phyloP scores from a whole-genome alignment of 2,888 invertebrate genomes.

The Reticulitermes lucifugus region DNA sequence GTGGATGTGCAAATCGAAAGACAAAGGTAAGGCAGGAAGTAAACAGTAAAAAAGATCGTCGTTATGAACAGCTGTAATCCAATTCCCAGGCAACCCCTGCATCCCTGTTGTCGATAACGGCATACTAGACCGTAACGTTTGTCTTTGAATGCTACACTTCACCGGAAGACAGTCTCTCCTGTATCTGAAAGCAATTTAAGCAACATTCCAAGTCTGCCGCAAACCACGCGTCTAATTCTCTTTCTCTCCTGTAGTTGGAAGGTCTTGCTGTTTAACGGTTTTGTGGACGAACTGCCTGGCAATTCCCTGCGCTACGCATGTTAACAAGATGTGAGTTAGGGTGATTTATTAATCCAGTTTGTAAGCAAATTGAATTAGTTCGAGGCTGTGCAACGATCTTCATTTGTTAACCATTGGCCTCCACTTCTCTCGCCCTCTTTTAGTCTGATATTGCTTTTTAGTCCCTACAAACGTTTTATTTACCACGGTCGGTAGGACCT shows the following conservation, averaged over 20 bases:
- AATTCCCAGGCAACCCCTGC: no score
- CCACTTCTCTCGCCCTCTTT: background rate
- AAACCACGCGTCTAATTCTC: slow-evolving; percentile 6
- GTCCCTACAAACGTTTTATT: background rate
- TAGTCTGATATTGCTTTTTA: background rate
- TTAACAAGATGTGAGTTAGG: slow-evolving; percentile 12
- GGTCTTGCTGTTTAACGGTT: background rate
- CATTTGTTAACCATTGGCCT: background rate
- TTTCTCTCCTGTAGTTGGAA: background rate
- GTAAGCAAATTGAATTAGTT: slow-evolving; percentile 23
- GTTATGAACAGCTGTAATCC: no score
- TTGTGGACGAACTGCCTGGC: background rate
- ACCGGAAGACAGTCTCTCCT: slow-evolving; percentile 15
- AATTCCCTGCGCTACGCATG: background rate
- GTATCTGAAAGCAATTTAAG: slow-evolving; percentile 28
- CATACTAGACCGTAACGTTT: background rate
- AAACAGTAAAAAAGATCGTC: no score
- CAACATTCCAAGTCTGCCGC: slow-evolving; percentile 6
- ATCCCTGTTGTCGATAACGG: no score
- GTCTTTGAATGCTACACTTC: background rate
- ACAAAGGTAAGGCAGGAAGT: no score
- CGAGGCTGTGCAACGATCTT: background rate
- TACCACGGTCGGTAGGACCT: background rate
- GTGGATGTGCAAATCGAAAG: no score
- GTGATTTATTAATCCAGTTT: slow-evolving; percentile 27